Conservation (phyloP, 1,140 invertebrate genomes). For the Dinoponera quadriceps region DNA sequence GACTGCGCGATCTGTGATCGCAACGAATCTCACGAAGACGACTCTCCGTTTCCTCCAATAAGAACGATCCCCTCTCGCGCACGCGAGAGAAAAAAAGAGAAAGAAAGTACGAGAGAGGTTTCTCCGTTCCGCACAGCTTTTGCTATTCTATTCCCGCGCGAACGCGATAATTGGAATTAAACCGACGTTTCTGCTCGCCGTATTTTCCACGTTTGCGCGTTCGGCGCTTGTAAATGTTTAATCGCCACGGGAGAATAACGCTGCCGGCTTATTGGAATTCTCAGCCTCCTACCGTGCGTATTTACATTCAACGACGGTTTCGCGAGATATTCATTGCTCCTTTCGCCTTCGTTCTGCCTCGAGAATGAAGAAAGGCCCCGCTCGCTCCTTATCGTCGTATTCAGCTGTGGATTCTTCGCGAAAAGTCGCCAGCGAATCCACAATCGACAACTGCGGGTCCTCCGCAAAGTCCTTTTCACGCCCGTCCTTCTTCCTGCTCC, state of each 20-base stretch:
- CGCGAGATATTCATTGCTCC: slow-evolving; percentile 30
- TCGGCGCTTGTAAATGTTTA: background rate
- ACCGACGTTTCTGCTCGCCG: background rate
- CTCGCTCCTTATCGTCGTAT: slow-evolving; percentile 9
- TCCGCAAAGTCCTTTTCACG: slow-evolving; percentile 3
- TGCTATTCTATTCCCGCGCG: background rate
- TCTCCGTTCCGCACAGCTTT: too few relatives aligned
- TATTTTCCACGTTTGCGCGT: background rate
- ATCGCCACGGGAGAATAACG: slow-evolving; percentile 1
- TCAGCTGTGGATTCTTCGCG: slow-evolving; percentile 21
- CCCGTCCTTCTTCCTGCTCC: background rate
- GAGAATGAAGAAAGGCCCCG: background rate
- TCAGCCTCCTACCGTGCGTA: background rate
- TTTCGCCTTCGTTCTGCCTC: background rate
- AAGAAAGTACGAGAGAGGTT: too few relatives aligned
- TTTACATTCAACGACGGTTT: slow-evolving; percentile 13
- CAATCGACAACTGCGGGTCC: slow-evolving; percentile 31
- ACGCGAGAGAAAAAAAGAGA: too few relatives aligned
- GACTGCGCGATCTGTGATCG: background rate
- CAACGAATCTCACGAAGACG: background rate
- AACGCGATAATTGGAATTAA: background rate
- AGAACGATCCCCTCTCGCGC: too few relatives aligned
- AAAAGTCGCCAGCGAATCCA: slow-evolving; percentile 30
- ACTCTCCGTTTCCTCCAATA: too few relatives aligned
- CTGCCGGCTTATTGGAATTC: slow-evolving; percentile 1